These are phyloP conservation scores for Martes martes DNA, from an alignment of 2,113 vertebrate genomes.

Conservation along the genomic window DNA sequence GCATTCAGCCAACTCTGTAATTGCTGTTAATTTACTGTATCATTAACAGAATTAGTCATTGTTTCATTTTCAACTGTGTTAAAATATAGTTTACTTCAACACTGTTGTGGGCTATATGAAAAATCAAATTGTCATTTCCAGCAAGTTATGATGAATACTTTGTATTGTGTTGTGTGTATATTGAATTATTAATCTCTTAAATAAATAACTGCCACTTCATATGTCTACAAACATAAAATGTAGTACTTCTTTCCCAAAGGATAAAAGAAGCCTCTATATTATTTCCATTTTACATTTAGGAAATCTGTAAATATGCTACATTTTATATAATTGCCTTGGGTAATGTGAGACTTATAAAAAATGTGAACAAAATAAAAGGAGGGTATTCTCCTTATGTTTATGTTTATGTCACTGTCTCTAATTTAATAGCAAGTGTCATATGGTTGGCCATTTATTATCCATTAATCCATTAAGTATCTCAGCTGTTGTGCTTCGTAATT, in stretches of 20 bases:
- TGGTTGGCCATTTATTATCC: constrained; percentile 32
- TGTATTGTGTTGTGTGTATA: constrained; percentile 41
- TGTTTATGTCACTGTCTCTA: constrained; percentile 13
- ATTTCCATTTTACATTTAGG: constrained; percentile 44
- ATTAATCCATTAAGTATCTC: constrained; percentile 48
- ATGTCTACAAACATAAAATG: constrained; percentile 26
- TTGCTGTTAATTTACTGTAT: constrained; percentile 61
- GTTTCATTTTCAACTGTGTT: constrained; percentile 60
- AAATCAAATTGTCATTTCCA: constrained; percentile 53
- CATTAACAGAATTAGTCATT: constrained; percentile 65
- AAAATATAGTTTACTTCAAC: constrained; percentile 51
- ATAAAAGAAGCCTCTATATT: background rate
- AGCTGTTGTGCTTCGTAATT: constrained; percentile 31
- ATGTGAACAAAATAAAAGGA: background rate
- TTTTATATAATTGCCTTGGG: constrained; percentile 19
- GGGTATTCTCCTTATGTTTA: background rate
- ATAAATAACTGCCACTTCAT: constrained; percentile 34
- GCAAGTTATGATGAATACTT: background rate
- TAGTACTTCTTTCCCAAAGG: constrained; percentile 51
- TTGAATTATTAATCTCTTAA: constrained; percentile 40
- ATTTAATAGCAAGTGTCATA: background rate
- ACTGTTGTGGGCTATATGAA: constrained; percentile 2
- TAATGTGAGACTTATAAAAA: background rate
- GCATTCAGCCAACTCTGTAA: constrained; percentile 53
- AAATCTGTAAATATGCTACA: constrained; percentile 15